Base-by-base conservation (phyloP, 2,888 invertebrate species). In the Cyaniris semiargus region DNA sequence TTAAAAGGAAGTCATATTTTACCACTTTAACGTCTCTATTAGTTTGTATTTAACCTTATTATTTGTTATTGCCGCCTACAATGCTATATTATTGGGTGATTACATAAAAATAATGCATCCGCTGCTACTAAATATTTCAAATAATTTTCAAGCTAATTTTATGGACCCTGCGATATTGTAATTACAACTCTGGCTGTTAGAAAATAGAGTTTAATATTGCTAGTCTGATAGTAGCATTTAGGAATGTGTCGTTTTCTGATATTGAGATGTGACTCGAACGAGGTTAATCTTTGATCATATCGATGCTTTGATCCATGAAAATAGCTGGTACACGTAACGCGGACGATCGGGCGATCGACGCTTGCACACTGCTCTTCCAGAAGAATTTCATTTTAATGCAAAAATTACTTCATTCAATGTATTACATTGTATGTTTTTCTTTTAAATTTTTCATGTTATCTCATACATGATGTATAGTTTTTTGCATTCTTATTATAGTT, bases 241-340 rank as follows among this genome's bases (percentile, higher is more conserved):
- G 66, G 21, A 27, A 66, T 66, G 66, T 66, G 66, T 66, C 66
- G 66, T 31, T 66, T 66, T 31, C 31, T 66, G 27, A 66, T 66
- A 66, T 27, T 66, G 66, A 31, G 66, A 66, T 66, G 58, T 58
- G 27, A 31, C 27, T 66, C 5, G 66, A 27, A 66, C 27, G 66
- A 66, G 66, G 66, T 66, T 66, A 27, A 66, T 66, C 66, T 66
- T 66, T 66, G 66, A 66, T 66, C 66, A 66, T 27, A 66, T 66
- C 27, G 27, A 38, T 38, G 71, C 38, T 71, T 71, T 71, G 38
- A 38, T 71, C 34, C 71, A 38, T 71, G 10, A 71, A 70, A 71
- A 71, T 71, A 70, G 18, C 31, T 70, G 70, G 66, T 21, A 70
- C 70, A 70, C 31, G 31, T 48, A 48, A 48, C 53, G 18, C 53